Conservation (phyloP, 2,797 vertebrate species). For the Gymnodraco acuticeps region DNA sequence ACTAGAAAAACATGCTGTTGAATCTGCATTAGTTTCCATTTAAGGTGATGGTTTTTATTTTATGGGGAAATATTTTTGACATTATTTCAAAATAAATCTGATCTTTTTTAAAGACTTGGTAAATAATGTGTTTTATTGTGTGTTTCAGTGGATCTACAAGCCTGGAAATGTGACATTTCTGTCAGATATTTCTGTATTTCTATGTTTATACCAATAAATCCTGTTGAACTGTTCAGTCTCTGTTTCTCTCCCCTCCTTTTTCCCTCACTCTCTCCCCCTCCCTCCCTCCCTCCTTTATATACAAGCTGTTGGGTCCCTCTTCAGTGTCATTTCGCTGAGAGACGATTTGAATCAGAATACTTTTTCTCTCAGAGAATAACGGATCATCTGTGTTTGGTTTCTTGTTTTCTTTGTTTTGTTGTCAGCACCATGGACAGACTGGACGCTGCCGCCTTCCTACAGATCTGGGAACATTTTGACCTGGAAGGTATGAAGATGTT, state of each 20-base stretch:
- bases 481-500: constrained; percentile 75
- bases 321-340: neutral
- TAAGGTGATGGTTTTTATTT: constrained; percentile 83
- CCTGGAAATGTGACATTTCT: constrained; percentile 80
- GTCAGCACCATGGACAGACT: constrained; percentile 67
- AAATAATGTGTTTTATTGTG: constrained; percentile 24
- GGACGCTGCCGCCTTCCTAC: constrained; percentile 87
- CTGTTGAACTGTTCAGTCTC: constrained; percentile 12
- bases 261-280: neutral
- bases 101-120: neutral
- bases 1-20: neutral
- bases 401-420: neutral
- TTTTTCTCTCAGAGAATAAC: neutral
- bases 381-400: neutral
- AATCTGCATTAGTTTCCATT: neutral
- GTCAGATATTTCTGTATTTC: constrained; percentile 87
- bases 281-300: constrained; percentile 16
- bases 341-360: neutral
- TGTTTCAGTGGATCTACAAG: constrained; percentile 55
- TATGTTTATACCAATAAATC: constrained; percentile 92
- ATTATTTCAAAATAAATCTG: neutral
- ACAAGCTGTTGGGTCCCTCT: constrained; percentile 20
- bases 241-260: neutral
- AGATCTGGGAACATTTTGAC: constrained; percentile 89
- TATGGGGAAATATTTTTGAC: constrained; percentile 25